Conservation (phyloP, 2,888 invertebrate species). For the Gastrophysa polygoni region DNA sequence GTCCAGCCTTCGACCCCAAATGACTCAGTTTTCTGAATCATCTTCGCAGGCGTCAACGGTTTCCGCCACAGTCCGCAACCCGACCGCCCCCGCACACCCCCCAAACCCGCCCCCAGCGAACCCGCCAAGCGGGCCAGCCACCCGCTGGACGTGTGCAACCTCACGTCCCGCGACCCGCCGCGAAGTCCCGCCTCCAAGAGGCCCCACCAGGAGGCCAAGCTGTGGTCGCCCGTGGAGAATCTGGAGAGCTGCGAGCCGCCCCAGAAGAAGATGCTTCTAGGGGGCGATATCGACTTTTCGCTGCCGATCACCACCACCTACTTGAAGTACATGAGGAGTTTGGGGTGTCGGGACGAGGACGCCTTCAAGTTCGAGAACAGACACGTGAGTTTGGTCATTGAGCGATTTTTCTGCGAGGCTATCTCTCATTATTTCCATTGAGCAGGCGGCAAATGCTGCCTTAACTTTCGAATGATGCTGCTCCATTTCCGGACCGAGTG, state of each 20-base stretch:
- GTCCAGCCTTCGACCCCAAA: background rate
- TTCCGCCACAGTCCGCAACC: slow-evolving; percentile 3
- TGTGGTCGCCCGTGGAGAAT: slow-evolving; percentile 65
- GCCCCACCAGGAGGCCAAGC: slow-evolving; percentile 61
- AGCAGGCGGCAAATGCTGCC: slow-evolving; percentile 9
- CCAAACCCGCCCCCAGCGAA: slow-evolving; percentile 30
- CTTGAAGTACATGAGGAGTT: slow-evolving; percentile 80
- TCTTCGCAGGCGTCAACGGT: slow-evolving; percentile 10
- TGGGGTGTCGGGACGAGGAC: slow-evolving; percentile 69
- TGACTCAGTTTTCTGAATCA: background rate
- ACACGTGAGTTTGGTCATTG: slow-evolving; percentile 62
- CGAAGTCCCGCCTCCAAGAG: slow-evolving; percentile 51
- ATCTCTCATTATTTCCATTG: slow-evolving; percentile 54
- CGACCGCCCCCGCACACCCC: slow-evolving; percentile 16
- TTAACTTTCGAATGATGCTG: too few relatives aligned
- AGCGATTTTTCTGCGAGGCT: slow-evolving; percentile 54
- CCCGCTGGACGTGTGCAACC: slow-evolving; percentile 68
- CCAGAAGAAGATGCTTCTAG: slow-evolving; percentile 48
- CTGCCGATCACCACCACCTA: slow-evolving; percentile 90
- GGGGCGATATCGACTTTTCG: slow-evolving; percentile 74
- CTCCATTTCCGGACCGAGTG: too few relatives aligned
- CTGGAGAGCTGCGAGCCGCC: slow-evolving; percentile 47
- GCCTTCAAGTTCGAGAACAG: slow-evolving; percentile 64
- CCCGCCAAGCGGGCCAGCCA: slow-evolving; percentile 61
- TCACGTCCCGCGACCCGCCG: slow-evolving; percentile 67